Base-by-base conservation (phyloP, 1,140 invertebrate genomes). In the Magallana angulata region DNA sequence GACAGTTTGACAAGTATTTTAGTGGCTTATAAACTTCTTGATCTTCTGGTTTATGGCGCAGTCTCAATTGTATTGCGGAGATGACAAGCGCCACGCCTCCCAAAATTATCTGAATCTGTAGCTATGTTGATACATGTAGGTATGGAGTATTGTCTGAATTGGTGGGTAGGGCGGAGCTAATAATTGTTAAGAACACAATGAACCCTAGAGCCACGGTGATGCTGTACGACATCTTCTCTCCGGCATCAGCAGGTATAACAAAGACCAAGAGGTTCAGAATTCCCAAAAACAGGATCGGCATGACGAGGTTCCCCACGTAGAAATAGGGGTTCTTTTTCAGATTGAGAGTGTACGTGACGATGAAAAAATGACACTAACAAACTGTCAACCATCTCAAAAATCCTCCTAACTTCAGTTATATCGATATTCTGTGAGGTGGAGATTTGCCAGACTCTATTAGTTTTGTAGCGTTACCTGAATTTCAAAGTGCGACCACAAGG, bases 201-300 rank as follows among this genome's bases (percentile, higher is more conserved):
- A 88, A 64, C 12, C 84, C 85, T 12, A 90, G 85, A 11, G 85
- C 60, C 16, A 88, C 82, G 48, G 87, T 88, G 80, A 88, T 76
- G 1, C 84, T 83, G 60, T 82, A 88, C 30, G 86, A 76, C 84
- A 90, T 82, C 84, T 85, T 90, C 60, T 88, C 87, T 16, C 89
- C 86, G 36, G 85, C 36, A 7, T 87, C 88, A 5, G 82, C 48
- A n/a, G 88, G 89, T 12, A 90, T 60, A 36, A 86, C 56, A 57
- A 90, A 90, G 14, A 71, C 84, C 7, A 86, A 36, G 56, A 86
- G 62, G 57, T 85, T 88, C 5, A 90, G 48, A 16, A 88, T 62
- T 9, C 84, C 68, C 5, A 90, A 30, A 12, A 90, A 87, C 7
- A 88, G 6, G 2, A 90, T 57, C 1, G 89, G 89, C 7, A 88